Evolutionary conservation across 1,140 invertebrate genomes (phyloP).

Genomic region (Drosophila subobscura): DNA sequence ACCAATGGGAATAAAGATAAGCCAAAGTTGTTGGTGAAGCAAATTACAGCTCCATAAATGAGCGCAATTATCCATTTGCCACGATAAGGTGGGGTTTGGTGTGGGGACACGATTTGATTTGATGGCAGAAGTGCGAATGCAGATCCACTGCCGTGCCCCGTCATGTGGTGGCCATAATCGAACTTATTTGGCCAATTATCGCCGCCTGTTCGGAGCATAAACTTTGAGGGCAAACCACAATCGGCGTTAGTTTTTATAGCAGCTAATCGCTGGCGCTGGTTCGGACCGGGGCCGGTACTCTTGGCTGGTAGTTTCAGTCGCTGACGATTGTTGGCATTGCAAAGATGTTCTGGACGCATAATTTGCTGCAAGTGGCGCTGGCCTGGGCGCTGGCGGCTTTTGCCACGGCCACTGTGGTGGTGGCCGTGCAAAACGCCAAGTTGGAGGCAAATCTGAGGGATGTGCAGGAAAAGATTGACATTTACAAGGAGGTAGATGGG

Average conservation of each 20-base stretch:
- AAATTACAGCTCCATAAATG: conserved; percentile 45
- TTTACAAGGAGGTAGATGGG: conserved; percentile 23
- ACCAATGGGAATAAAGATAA: conserved; percentile 63
- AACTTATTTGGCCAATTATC: conserved; percentile 22
- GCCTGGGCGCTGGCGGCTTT: conserved; percentile 70
- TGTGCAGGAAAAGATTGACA: conserved; percentile 55
- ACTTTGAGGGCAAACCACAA: conserved; percentile 41
- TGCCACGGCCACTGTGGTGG: conserved; percentile 80
- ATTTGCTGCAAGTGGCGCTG: conserved; percentile 42
- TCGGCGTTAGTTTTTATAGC: conserved; percentile 41
- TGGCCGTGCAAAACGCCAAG: conserved; percentile 66
- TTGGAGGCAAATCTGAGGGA: conserved; percentile 54
- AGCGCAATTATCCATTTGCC: conserved; percentile 23
- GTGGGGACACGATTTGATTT: conserved; percentile 11
- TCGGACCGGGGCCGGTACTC: not conserved
- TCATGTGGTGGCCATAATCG: conserved; percentile 17
- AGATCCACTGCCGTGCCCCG: conserved; percentile 9
- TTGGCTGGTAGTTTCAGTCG: conserved; percentile 44
- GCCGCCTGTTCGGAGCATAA: conserved; percentile 44
- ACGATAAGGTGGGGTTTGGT: too few relatives aligned
- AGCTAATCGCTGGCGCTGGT: conserved; percentile 7
- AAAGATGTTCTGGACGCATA: conserved; percentile 51
- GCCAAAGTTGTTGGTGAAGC: conserved; percentile 16
- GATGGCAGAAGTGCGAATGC: not conserved
- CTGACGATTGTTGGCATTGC: conserved; percentile 35